phyloP scores from a whole-genome alignment of 92 coral and sea anemone genomes.

The Pocillopora grandis region DNA sequence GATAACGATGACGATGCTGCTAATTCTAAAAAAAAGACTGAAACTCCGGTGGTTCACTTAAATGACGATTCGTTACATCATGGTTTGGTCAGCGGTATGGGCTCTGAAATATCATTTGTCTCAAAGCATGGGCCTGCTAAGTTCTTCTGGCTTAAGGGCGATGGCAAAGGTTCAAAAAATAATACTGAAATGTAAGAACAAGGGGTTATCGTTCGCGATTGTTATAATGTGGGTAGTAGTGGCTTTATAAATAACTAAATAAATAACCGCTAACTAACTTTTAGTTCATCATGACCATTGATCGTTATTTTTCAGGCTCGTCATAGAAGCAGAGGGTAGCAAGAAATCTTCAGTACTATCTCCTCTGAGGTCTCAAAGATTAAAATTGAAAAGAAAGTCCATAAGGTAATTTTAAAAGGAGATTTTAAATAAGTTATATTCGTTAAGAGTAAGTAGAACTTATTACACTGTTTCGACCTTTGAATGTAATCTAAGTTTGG shows the following conservation, averaged over 20 bases:
- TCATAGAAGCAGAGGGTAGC: slow-evolving; percentile 26
- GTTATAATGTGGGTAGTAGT: too few relatives aligned
- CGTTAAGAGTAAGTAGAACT: too few relatives aligned
- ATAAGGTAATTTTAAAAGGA: background rate
- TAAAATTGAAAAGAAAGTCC: background rate
- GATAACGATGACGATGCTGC: background rate
- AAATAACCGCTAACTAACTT: too few relatives aligned
- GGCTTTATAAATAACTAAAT: too few relatives aligned
- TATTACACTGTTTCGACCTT: too few relatives aligned
- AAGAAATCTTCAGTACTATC: background rate
- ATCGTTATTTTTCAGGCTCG: slow-evolving; percentile 26
- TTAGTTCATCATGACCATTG: background rate
- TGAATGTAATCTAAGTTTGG: too few relatives aligned
- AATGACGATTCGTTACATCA: background rate
- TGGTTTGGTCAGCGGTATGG: slow-evolving; percentile 28
- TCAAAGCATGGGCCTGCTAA: slow-evolving; percentile 46
- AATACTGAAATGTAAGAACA: slow-evolving; percentile 9
- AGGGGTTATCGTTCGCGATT: too few relatives aligned
- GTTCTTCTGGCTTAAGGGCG: slow-evolving; percentile 23
- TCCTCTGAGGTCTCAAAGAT: background rate
- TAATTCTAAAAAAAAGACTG: slow-evolving; percentile 11
- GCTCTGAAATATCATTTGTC: slow-evolving; percentile 29
- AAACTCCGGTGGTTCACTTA: background rate
- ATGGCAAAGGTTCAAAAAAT: slow-evolving; percentile 11
- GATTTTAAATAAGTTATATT: background rate